phyloP scores from a whole-genome alignment of 2,888 invertebrate genomes.

The Dexiosoma caninum region DNA sequence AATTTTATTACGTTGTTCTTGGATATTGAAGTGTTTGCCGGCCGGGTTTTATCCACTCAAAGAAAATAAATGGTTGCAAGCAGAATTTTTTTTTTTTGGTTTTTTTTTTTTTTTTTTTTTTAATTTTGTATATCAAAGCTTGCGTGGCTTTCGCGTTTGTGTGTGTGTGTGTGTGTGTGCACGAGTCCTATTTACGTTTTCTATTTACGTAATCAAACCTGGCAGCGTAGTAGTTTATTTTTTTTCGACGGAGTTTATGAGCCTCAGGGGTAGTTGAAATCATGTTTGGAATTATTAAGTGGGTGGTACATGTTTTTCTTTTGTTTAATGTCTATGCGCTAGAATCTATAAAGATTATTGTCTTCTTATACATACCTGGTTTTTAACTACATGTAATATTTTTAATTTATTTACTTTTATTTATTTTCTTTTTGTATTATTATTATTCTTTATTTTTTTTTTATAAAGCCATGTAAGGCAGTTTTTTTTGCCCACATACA shows the following conservation, averaged over 20 bases:
- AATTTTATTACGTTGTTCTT: constrained; percentile 1
- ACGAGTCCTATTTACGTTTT: neutral
- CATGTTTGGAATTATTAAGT: constrained; percentile 63
- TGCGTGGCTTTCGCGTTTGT: neutral
- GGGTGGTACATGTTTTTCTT: constrained; percentile 51
- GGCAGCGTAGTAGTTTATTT: constrained; percentile 49
- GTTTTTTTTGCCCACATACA: constrained; percentile 15
- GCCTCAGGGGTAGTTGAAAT: constrained; percentile 60
- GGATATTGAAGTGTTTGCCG: constrained; percentile 10
- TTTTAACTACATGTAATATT: constrained; percentile 24
- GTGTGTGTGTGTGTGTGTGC: neutral
- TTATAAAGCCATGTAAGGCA: constrained; percentile 19
- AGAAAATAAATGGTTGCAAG: neutral
- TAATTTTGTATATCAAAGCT: neutral
- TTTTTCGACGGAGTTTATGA: constrained; percentile 59
- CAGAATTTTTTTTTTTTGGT: neutral
- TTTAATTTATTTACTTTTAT: constrained; percentile 4
- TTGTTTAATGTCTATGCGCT: neutral
- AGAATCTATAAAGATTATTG: constrained; percentile 17
- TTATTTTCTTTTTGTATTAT: constrained; percentile 7
- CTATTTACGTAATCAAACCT: neutral
- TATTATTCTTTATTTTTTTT: neutral
- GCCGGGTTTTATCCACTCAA: neutral
- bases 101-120: too few species aligned
- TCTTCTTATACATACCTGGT: constrained; percentile 45